Base-by-base conservation (phyloP, 2,113 vertebrate species). In the Petaurus breviceps region DNA sequence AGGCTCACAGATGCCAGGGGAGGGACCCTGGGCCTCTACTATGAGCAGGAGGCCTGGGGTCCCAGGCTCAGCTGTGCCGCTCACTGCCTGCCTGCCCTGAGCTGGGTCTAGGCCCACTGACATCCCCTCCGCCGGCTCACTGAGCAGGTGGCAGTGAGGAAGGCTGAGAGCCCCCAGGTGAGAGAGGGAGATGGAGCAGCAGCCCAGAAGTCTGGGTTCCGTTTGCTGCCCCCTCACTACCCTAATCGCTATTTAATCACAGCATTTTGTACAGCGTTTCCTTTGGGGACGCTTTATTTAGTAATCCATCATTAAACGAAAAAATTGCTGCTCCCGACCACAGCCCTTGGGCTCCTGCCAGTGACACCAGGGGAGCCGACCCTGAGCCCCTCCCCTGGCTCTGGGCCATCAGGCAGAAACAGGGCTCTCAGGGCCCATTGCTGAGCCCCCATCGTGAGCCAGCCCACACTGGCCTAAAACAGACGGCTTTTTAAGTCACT, bases 201-300 rank as follows among this genome's bases (percentile, higher is more conserved):
- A 84, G 43, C 43, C 0, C 9, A 37, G 2, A 46, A 0, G 22
- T 19, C 49, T 51, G 90, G 89, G 84, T 77, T n/a, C 37, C 37
- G n/a, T 77, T 77, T 43, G 14, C 89, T 1, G 23, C 46, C 68
- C 12, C 46, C 0, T 0, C 51, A 22, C 90, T n/a, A 19, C 37
- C 37, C 3, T 31, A 95, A 68, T 0, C 49, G 91, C 24, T 92
- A 55, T 97, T 98, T 91, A 97, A 97, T 92, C 89, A 16, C 55
- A 94, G 26, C 23, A 25, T 51, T 93, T 51, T 2, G 16, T 2
- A 47, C 0, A 24, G 50, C 24, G 97, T 55, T 94, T 95, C 93
- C 93, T 91, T 96, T 92, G 77, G 94, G 43, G 24, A 28, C 49
- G 47, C 92, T 97, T 92, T 89, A 37, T 94, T 97, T 26, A 92